phyloP scores from a whole-genome alignment of 2,113 vertebrate genomes.

The Conger conger region DNA sequence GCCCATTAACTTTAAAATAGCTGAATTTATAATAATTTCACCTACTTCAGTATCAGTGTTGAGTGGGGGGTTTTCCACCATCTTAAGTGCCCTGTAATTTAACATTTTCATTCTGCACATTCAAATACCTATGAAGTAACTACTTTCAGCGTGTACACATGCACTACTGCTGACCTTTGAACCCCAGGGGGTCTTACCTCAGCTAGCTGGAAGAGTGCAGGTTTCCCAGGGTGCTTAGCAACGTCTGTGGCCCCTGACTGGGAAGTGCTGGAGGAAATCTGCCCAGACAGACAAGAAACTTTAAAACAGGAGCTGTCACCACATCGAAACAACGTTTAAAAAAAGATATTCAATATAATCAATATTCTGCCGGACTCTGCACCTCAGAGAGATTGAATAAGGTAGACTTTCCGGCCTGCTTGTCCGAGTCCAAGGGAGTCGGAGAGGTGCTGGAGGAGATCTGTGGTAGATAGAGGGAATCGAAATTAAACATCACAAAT shows the following conservation, averaged over 20 bases:
- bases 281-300: conserved; percentile 9
- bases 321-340: background rate
- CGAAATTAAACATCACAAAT: background rate
- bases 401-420: conserved; percentile 72
- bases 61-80: background rate
- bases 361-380: conserved; percentile 28
- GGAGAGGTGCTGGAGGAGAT: conserved; percentile 73
- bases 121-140: conserved; percentile 7
- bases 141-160: background rate
- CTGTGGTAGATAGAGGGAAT: conserved; percentile 48
- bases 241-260: conserved; percentile 65
- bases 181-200: conserved; percentile 65
- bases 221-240: conserved; percentile 75
- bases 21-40: background rate
- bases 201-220: conserved; percentile 79
- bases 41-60: background rate
- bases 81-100: background rate
- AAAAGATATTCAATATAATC: background rate
- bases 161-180: background rate
- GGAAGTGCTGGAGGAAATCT: conserved; percentile 76
- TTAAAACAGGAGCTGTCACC: conserved; percentile 8
- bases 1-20: too few relatives aligned
- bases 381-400: conserved; percentile 82
- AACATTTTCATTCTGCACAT: background rate
- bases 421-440: conserved; percentile 57